These are phyloP conservation scores for Clunio marinus DNA, from an alignment of 2,888 invertebrate species.

Conservation along the genomic window DNA sequence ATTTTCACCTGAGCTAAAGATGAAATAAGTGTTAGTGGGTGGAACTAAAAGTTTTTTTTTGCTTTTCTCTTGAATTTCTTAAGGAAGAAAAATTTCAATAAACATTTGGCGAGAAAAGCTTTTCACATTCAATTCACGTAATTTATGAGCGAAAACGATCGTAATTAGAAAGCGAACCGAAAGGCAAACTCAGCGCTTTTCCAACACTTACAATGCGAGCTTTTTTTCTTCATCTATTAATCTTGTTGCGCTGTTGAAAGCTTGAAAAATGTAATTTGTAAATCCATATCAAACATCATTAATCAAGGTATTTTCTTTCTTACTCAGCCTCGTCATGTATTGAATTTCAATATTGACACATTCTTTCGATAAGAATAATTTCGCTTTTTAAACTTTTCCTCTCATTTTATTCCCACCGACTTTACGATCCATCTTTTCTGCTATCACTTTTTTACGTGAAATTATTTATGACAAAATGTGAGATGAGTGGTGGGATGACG, in stretches of 20 bases:
- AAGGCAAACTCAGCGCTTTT: slow-evolving; percentile 30
- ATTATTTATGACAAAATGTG: slow-evolving; percentile 12
- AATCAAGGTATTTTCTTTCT: slow-evolving; percentile 32
- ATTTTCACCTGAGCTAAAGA: slow-evolving; percentile 8
- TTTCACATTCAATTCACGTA: slow-evolving; percentile 32
- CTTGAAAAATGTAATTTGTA: slow-evolving; percentile 38
- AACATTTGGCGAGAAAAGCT: neutral
- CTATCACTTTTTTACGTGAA: neutral
- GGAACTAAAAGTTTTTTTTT: neutral
- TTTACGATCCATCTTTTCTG: neutral
- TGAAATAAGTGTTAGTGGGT: neutral
- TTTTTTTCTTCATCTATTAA: slow-evolving; percentile 33
- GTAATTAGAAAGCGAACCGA: slow-evolving; percentile 25
- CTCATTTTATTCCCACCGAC: neutral
- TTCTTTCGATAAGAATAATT: slow-evolving; percentile 35
- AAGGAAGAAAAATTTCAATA: slow-evolving; percentile 24
- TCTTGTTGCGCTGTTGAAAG: slow-evolving; percentile 29
- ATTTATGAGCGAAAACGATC: slow-evolving; percentile 31
- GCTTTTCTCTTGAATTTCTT: neutral
- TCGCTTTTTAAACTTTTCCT: slow-evolving; percentile 14
- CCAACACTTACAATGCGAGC: slow-evolving; percentile 17
- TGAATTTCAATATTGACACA: slow-evolving; percentile 39
- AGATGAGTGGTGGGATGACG: too few relatives aligned
- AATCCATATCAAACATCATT: slow-evolving; percentile 39
- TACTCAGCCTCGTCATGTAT: slow-evolving; percentile 11